Conservation (phyloP, 2,797 vertebrate genomes). For the Typhlichthys eigenmanni region DNA sequence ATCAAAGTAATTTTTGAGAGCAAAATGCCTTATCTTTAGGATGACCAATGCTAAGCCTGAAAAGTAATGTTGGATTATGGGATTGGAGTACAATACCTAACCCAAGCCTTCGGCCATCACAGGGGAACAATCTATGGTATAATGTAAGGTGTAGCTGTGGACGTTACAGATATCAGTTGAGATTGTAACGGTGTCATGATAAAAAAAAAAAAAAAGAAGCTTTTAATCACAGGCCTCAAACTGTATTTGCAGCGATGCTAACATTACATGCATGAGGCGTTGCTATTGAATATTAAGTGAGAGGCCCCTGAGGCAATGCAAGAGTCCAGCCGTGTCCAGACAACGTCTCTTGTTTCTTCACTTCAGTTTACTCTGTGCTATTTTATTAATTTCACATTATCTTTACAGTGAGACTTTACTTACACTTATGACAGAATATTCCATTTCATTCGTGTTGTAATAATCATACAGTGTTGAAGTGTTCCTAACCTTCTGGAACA, state of each 20-base stretch:
- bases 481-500: slow-evolving; percentile 48
- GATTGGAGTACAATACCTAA: slow-evolving; percentile 41
- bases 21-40: slow-evolving; percentile 46
- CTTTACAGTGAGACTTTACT: slow-evolving; percentile 22
- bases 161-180: slow-evolving; percentile 64
- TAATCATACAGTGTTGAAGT: slow-evolving; percentile 24
- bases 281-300: slow-evolving; percentile 41
- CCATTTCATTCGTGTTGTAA: slow-evolving; percentile 20
- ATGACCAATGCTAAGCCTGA: slow-evolving; percentile 42
- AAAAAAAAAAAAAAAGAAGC: slow-evolving; percentile 63
- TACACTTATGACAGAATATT: slow-evolving; percentile 28
- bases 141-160: slow-evolving; percentile 46
- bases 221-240: slow-evolving; percentile 52
- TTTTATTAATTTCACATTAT: neutral
- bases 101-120: slow-evolving; percentile 51
- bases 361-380: neutral
- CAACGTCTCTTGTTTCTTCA: neutral
- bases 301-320: slow-evolving; percentile 21
- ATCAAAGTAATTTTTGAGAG: slow-evolving; percentile 12
- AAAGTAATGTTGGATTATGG: slow-evolving; percentile 55
- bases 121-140: slow-evolving; percentile 45
- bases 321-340: slow-evolving; percentile 24
- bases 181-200: slow-evolving; percentile 52
- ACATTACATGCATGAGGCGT: slow-evolving; percentile 51
- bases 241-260: slow-evolving; percentile 49